Base-by-base conservation (phyloP, 1,140 invertebrate species). In the Neodiprion lecontei region DNA sequence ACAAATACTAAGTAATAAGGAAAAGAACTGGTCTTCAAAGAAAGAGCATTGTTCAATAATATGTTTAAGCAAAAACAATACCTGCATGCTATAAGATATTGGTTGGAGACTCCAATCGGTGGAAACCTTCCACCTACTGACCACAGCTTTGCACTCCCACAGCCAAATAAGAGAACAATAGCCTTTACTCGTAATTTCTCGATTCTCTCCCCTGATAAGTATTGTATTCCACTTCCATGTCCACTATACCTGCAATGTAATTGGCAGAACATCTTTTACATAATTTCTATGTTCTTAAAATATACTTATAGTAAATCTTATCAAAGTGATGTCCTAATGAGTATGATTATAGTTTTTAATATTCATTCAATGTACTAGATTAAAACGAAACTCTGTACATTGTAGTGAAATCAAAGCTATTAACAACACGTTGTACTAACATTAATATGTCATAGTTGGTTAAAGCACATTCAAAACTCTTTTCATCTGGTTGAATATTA, bases 181-280 rank as follows among this genome's bases (percentile, higher is more conserved):
- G 91, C 89, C 72, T 88, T 88, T 17, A 92, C 89, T n/a, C 89
- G 84, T 53, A 91, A 81, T 75, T 88, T 90, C 81, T 92, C 89
- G 70, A 95, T 89, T 76, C 90, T 84, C 70, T 92, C 90, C 1
- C 90, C 89, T 7, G 88, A 80, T 65, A 94, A 88, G 81, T 93
- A 92, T 79, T 94, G 91, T 72, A 90, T 91, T 5, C 95, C 95
- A 84, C 90, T 92, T 7, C 94, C 94, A 89, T 96, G 95, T 5
- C 95, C 95, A 84, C 90, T 92, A 85, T 95, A 95, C 74, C 91
- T 91, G 81, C 69, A 81, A 81, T 72, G 67, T 67, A 69, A 7
- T 7, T 47, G 9, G 23, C n/a, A 40, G 73, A 28, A 49, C n/a
- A 17, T 9, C 12, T 68, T 69, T 12, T 47, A 69, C n/a, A 40